phyloP scores from a whole-genome alignment of 2,888 invertebrate species.

The Thymelicus acteon region DNA sequence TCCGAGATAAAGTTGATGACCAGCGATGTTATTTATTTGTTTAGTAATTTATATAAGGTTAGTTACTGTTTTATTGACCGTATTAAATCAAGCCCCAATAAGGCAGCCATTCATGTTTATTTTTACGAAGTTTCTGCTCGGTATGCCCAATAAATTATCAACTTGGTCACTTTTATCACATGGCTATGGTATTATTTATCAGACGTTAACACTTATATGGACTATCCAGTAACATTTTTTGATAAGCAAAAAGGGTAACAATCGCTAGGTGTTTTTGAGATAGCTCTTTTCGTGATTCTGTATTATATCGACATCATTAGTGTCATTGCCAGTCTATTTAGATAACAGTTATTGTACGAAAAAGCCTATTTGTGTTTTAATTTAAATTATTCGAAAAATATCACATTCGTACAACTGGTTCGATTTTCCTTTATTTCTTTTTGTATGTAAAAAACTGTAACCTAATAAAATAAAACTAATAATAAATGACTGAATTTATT shows the following conservation, averaged over 20 bases:
- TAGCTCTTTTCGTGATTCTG: not conserved
- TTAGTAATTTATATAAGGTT: constrained; percentile 85
- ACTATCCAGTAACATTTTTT: constrained; percentile 42
- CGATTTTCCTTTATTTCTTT: no score
- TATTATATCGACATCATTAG: no score
- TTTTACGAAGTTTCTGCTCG: constrained; percentile 83
- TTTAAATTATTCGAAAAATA: no score
- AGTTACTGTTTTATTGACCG: constrained; percentile 83
- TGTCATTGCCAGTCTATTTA: not conserved
- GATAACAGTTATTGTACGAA: not conserved
- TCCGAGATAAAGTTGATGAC: constrained; percentile 74
- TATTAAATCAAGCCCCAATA: constrained; percentile 85
- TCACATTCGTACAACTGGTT: no score
- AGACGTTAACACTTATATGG: constrained; percentile 63
- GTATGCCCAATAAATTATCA: constrained; percentile 82
- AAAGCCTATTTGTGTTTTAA: no score
- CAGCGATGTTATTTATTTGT: constrained; percentile 83
- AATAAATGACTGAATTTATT: no score
- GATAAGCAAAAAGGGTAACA: not conserved
- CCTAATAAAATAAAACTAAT: no score
- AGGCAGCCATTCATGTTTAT: constrained; percentile 85
- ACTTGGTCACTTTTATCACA: constrained; percentile 83
- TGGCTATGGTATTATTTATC: constrained; percentile 73
- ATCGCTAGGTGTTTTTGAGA: not conserved
- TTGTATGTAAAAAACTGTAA: no score